Evolutionary conservation across 2,113 vertebrate species (phyloP).

Genomic region (Psilopogon haemacephalus): DNA sequence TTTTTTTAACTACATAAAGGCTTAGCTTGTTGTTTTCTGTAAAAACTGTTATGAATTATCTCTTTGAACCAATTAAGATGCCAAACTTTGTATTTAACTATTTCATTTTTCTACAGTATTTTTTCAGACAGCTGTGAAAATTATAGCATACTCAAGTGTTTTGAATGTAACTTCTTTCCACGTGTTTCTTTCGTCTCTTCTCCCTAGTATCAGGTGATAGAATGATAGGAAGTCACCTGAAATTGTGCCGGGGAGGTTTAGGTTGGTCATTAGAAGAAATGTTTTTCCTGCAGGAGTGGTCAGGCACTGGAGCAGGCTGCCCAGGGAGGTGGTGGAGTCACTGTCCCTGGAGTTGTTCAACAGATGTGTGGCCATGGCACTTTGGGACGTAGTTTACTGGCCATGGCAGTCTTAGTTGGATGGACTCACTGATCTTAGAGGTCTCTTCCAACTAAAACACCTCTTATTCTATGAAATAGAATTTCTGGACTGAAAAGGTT

Average conservation of each 20-base stretch:
- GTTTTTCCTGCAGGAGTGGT: too few species aligned
- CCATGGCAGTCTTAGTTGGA: too few species aligned
- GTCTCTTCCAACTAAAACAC: too few species aligned
- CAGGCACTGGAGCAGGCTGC: too few species aligned
- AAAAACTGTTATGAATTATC: neutral
- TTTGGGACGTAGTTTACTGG: too few species aligned
- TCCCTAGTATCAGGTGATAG: neutral
- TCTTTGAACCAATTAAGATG: neutral
- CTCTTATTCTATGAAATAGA: neutral
- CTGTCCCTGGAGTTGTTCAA: too few species aligned
- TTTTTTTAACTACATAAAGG: neutral
- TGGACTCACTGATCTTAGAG: too few species aligned
- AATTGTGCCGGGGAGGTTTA: too few species aligned
- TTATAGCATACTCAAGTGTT: neutral
- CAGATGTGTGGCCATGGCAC: too few species aligned
- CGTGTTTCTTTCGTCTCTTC: accelerated
- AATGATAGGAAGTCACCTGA: too few species aligned
- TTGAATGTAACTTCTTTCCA: neutral
- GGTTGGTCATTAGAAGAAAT: too few species aligned
- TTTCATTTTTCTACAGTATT: neutral
- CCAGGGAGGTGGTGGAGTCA: too few species aligned
- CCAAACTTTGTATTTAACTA: neutral
- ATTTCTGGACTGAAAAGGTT: neutral
- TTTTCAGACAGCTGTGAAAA: neutral
- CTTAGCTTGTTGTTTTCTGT: neutral